These are phyloP conservation scores for Chymomyza costata DNA, from an alignment of 1,140 invertebrate species.

Conservation along the genomic window DNA sequence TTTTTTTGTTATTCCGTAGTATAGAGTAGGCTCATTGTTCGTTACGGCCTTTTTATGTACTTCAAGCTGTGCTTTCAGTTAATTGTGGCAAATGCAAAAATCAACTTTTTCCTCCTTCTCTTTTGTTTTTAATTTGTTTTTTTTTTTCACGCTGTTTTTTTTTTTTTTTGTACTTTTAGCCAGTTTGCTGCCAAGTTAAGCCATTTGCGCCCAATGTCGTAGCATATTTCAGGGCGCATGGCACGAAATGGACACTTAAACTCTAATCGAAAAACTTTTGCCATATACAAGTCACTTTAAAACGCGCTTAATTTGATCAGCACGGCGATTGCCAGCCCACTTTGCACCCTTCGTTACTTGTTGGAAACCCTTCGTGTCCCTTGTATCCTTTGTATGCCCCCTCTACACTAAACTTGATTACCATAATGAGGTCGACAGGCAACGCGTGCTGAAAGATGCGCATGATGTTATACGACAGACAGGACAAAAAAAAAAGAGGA, in stretches of 20 bases:
- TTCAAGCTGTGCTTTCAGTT: slow-evolving; percentile 68
- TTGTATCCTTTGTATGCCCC: too few relatives aligned
- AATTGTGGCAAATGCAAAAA: slow-evolving; percentile 72
- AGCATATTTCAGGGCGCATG: slow-evolving; percentile 7
- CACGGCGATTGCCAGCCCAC: slow-evolving; percentile 53
- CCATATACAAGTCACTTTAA: slow-evolving; percentile 73
- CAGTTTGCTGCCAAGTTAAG: background rate
- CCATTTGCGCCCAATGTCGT: too few relatives aligned
- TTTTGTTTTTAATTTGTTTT: background rate
- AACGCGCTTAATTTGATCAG: slow-evolving; percentile 73
- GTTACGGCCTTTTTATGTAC: slow-evolving; percentile 38
- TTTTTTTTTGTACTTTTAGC: slow-evolving; percentile 5
- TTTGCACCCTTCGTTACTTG: slow-evolving; percentile 17
- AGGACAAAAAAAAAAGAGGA: too few relatives aligned
- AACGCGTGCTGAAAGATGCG: slow-evolving; percentile 11
- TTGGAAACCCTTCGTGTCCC: slow-evolving; percentile 4
- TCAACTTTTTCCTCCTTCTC: slow-evolving; percentile 62
- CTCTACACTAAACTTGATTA: too few relatives aligned
- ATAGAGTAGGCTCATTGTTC: background rate
- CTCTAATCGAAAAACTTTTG: slow-evolving; percentile 72
- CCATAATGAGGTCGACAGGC: slow-evolving; percentile 54
- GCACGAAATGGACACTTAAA: slow-evolving; percentile 66
- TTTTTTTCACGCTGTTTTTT: slow-evolving; percentile 47
- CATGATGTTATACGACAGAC: too few relatives aligned
- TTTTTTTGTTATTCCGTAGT: too few relatives aligned